phyloP scores from a whole-genome alignment of 2,888 invertebrate species.

The Epistrophella euchroma region DNA sequence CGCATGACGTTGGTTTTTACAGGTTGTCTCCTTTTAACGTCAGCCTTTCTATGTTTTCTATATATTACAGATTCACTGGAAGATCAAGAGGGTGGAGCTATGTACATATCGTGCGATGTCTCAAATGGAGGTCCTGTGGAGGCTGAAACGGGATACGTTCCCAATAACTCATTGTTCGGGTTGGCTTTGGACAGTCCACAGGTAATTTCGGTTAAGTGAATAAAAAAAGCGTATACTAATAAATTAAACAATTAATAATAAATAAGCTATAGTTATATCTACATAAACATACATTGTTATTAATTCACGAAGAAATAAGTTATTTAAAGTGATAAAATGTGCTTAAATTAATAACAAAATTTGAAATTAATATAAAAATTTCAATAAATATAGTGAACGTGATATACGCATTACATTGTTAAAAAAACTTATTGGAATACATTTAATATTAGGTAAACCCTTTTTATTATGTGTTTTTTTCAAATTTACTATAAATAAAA shows the following conservation, averaged over 20 bases:
- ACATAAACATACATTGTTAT: neutral
- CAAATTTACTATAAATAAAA: neutral
- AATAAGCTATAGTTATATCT: neutral
- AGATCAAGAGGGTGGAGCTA: slow-evolving; percentile 85
- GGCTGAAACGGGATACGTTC: slow-evolving; percentile 84
- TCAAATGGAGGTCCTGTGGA: slow-evolving; percentile 84
- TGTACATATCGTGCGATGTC: slow-evolving; percentile 85
- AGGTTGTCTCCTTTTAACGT: slow-evolving; percentile 40
- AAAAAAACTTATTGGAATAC: neutral
- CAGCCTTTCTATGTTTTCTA: slow-evolving; percentile 51
- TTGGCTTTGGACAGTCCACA: slow-evolving; percentile 84
- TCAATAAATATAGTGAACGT: slow-evolving; percentile 5
- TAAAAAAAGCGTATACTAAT: neutral
- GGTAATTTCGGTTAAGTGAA: slow-evolving; percentile 79
- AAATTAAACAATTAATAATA: neutral
- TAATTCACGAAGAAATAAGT: neutral
- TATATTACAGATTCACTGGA: slow-evolving; percentile 84
- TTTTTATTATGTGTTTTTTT: neutral
- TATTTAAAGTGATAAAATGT: neutral
- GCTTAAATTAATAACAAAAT: neutral
- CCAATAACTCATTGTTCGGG: slow-evolving; percentile 84
- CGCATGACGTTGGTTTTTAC: slow-evolving; percentile 48
- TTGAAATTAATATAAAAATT: neutral
- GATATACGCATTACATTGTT: neutral
- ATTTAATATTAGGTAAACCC: neutral